Percentiles rank a stretch among this genome's conserved stretches.
phyloP scores from a whole-genome alignment of 2,888 invertebrate genomes.

The Tachina fera region DNA sequence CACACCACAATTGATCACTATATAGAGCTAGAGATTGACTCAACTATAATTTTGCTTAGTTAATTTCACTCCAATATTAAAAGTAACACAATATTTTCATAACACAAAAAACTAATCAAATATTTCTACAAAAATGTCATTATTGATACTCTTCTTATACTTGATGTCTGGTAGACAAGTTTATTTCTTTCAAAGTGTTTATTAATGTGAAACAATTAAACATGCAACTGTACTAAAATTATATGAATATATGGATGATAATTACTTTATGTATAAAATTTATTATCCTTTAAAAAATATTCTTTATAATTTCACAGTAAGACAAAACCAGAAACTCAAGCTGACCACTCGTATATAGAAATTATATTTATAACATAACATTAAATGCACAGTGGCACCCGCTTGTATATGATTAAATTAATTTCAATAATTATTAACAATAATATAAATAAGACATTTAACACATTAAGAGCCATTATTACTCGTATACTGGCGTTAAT shows the following conservation, averaged over 20 bases:
- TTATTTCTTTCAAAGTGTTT: slow-evolving; percentile 22
- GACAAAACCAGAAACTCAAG: neutral
- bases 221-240: slow-evolving; percentile 40
- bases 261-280: slow-evolving; percentile 36
- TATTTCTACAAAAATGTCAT: neutral
- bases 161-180: slow-evolving; percentile 5
- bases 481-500: no score
- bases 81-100: no score
- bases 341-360: neutral
- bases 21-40: no score
- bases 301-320: slow-evolving; percentile 34
- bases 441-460: no score
- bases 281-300: slow-evolving; percentile 41
- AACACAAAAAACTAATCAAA: neutral
- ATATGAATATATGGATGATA: slow-evolving; percentile 45
- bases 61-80: no score
- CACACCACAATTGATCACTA: no score
- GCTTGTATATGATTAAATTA: no score
- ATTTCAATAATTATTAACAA: neutral
- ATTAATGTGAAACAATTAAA: slow-evolving; percentile 51
- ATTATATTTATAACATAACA: neutral
- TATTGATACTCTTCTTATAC: neutral
- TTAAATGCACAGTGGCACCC: slow-evolving; percentile 17
- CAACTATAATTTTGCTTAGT: no score
- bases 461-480: no score